Conservation (phyloP, 1,140 invertebrate species). For the Gerris buenoi region DNA sequence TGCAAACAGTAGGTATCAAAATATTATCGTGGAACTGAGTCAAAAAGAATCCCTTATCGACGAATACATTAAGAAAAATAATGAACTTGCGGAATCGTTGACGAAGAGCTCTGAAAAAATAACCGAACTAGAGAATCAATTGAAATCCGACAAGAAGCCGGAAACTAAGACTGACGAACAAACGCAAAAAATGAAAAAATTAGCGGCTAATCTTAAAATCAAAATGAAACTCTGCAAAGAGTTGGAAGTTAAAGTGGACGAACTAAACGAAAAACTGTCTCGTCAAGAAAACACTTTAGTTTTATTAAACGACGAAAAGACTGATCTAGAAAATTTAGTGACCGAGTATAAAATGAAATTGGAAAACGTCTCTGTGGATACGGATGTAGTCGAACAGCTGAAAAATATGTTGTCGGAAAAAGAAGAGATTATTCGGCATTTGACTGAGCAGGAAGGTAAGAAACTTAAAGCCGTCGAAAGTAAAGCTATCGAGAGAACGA, state of each 20-base stretch:
- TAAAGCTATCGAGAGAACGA: not conserved
- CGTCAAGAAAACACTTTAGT: not conserved
- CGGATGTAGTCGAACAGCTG: not conserved
- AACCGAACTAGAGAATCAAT: not conserved
- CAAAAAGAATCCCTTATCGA: not conserved
- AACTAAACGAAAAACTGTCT: constrained; percentile 5
- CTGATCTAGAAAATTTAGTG: not conserved
- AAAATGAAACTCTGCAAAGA: constrained; percentile 45
- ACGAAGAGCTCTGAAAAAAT: constrained; percentile 4
- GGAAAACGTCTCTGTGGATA: not conserved
- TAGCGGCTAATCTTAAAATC: constrained; percentile 56
- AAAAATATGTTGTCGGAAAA: not conserved
- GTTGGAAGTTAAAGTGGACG: constrained; percentile 35
- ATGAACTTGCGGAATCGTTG: constrained; percentile 17
- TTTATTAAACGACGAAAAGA: too few relatives aligned
- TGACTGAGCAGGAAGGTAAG: not conserved
- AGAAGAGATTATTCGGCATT: not conserved
- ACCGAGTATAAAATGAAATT: constrained; percentile 20
- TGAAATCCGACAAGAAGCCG: too few relatives aligned
- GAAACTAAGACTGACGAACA: not conserved
- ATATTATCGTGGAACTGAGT: not conserved
- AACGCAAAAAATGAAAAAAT: constrained; percentile 56
- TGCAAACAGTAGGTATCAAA: not conserved
- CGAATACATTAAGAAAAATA: constrained; percentile 17
- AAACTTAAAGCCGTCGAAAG: not conserved